Percentiles rank a stretch among this genome's conserved stretches.
phyloP scores from a whole-genome alignment of 2,113 vertebrate species.

The Leptocoma aspasia region DNA sequence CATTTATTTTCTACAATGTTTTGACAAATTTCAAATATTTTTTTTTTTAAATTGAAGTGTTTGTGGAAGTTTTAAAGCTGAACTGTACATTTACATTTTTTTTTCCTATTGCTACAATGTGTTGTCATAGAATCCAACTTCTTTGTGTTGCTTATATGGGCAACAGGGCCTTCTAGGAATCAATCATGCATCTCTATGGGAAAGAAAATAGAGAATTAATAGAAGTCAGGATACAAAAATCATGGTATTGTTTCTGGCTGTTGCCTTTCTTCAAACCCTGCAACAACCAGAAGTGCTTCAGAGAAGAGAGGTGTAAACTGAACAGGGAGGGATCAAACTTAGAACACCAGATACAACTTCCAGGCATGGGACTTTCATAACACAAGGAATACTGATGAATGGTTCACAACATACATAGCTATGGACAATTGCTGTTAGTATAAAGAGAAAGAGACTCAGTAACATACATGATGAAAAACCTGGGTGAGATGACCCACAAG shows the following conservation, averaged over 20 bases:
- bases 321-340: neutral
- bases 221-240: neutral
- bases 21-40: neutral
- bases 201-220: neutral
- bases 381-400: neutral
- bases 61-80: neutral
- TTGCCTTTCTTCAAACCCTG: neutral
- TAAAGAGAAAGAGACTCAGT: neutral
- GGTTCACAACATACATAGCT: neutral
- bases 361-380: neutral
- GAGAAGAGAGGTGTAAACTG: neutral
- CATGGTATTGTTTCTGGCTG: neutral
- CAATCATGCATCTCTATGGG: neutral
- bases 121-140: neutral
- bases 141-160: neutral
- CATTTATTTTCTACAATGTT: neutral
- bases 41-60: neutral
- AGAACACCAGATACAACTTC: neutral
- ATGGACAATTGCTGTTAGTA: neutral
- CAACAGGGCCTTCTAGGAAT: neutral
- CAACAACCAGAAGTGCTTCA: neutral
- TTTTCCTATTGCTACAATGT: neutral
- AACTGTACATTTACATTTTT: neutral
- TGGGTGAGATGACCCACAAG: neutral
- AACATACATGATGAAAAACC: neutral